Base-by-base conservation (phyloP, 2,113 vertebrate species). In the Morone saxatilis region DNA sequence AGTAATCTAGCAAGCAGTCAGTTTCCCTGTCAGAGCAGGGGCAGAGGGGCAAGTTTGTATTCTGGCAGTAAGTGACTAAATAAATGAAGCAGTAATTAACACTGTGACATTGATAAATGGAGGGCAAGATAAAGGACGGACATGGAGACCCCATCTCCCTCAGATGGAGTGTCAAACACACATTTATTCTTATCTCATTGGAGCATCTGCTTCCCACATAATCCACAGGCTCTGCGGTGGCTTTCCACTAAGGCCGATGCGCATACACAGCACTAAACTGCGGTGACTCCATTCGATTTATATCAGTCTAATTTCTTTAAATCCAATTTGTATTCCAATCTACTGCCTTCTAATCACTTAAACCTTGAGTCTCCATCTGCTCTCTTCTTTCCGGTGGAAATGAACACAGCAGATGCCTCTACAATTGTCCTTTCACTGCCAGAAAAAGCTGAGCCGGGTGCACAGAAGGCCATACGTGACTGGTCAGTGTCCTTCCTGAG, bases 311-410 rank as follows among this genome's bases (percentile, higher is more conserved):
- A 98, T 99, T 98, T 98, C 96, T 96, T 97, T 97, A 96, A 98
- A 98, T 97, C 96, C 96, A 98, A 99, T 99, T 99, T 98, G 96
- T 98, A 97, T 98, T 98, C 96, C 96, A 97, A 98, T 97, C 96
- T 97, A 98, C 96, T 95, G 96, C 96, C 95, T 97, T 97, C 97
- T 98, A 98, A 99, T 98, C 96, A 96, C 96, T 97, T 97, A 97
- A 98, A 99, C 97, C 97, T 96, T 95, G 95, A 97, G 95, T 93
- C 96, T 97, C 97, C 97, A 98, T 98, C 97, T 99, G 97, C 94
- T 97, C 96, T 68, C 73, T 70, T 67, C 72, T 81, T 90, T 92
- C 85, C 83, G 54, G 87, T 88, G 85, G 95, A 96, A 96, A 97
- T 96, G 94, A 96, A 96, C 94, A 4, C 93, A 96, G 96, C 97